These are phyloP conservation scores for Liodrosophila aerea DNA, from an alignment of 2,888 invertebrate species.

Conservation along the genomic window DNA sequence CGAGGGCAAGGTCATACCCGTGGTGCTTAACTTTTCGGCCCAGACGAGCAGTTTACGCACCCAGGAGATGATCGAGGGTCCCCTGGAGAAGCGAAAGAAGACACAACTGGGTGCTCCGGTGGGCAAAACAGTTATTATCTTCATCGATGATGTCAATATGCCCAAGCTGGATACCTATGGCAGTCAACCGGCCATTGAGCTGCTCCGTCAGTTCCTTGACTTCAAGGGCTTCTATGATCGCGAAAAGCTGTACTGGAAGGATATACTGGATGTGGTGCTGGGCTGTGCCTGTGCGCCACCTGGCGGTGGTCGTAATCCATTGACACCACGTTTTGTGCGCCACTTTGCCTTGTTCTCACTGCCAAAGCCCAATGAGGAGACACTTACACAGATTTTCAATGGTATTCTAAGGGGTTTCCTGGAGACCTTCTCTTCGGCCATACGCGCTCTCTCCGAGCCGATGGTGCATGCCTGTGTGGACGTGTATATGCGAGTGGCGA, in stretches of 20 bases:
- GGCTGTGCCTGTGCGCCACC: slow-evolving; percentile 96
- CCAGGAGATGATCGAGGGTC: slow-evolving; percentile 91
- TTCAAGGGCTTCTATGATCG: slow-evolving; percentile 91
- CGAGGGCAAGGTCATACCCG: slow-evolving; percentile 87
- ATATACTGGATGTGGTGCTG: slow-evolving; percentile 91
- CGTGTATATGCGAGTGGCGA: slow-evolving; percentile 90
- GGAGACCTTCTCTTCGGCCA: slow-evolving; percentile 88
- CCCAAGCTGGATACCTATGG: slow-evolving; percentile 93
- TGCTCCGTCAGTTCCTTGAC: slow-evolving; percentile 86
- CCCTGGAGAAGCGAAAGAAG: slow-evolving; percentile 91
- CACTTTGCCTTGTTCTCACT: slow-evolving; percentile 94
- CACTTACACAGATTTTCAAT: slow-evolving; percentile 80
- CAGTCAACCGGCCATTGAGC: slow-evolving; percentile 95
- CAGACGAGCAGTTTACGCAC: slow-evolving; percentile 93
- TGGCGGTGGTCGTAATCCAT: slow-evolving; percentile 93
- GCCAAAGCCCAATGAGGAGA: slow-evolving; percentile 87
- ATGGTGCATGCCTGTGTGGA: slow-evolving; percentile 93
- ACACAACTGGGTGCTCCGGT: slow-evolving; percentile 91
- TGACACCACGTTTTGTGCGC: slow-evolving; percentile 90
- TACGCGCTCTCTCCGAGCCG: slow-evolving; percentile 86
- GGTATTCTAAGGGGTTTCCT: slow-evolving; percentile 85
- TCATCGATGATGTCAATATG: slow-evolving; percentile 97
- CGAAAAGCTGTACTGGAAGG: slow-evolving; percentile 94
- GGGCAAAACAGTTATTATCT: slow-evolving; percentile 91
- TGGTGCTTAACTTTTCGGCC: slow-evolving; percentile 94